Base-by-base conservation (phyloP, 2,113 vertebrate species). In the Scartelaos histophorus region DNA sequence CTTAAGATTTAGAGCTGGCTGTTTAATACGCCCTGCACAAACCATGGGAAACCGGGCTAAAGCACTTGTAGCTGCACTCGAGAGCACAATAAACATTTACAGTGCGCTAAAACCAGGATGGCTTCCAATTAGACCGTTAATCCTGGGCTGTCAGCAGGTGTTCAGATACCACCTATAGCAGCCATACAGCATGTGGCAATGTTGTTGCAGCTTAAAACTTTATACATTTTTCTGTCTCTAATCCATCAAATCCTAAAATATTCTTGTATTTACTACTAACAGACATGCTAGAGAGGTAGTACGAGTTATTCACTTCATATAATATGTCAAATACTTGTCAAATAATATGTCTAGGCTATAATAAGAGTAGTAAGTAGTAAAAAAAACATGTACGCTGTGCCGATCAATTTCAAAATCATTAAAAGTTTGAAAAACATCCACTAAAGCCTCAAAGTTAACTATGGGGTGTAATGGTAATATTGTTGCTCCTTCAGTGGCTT, bases 51-150 rank as follows among this genome's bases (percentile, higher is more conserved):
- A 77, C 19, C 69, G 71, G 13, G 47, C 19, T 29, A 53, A 66
- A 65, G 73, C 58, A 53, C 78, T 75, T 56, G 15, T 70, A 69
- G 76, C 69, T 16, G 3, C 17, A 66, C 75, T 79, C 73, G 69
- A 16, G 12, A 73, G 79, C 43, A 81, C 58, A 67, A 73, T 77
- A 81, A 83, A 83, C 69, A 69, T 79, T 81, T 76, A 85, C 73
- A 68, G 69, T 72, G 69, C 24, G 34, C 62, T 76, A 60, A 79
- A 17, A 51, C 19, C 67, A 21, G 51, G 67, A 70, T 75, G 45
- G 57, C 68, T 67, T 69, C 45, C n/a, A 79, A 73, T 81, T 67
- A 76, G 60, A 35, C 7, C 24, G 46, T 15, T 66, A 62, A 35
- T 79, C 62, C 67, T 51, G 29, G 21, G 46, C 17, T 15, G 25